Evolutionary conservation across 2,797 vertebrate genomes (phyloP), one percentile per base, ranked within the genome.

Genomic region (Falco columbarius): DNA sequence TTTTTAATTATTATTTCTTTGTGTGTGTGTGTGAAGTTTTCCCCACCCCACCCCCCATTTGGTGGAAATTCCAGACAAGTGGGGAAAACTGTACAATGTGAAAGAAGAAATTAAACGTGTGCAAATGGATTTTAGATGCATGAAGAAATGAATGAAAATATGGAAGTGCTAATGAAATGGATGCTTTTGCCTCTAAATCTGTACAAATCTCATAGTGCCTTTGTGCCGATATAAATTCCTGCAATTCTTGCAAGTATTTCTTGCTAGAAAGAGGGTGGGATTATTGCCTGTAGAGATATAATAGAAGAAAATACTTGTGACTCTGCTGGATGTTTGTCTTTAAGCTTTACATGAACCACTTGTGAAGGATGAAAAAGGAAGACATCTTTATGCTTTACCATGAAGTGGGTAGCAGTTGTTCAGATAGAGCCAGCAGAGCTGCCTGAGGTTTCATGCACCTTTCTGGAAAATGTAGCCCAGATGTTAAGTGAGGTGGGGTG

Each of bases 401-500:
- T 34, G 23, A 21, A 11, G 14, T 1, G 4, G 17, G 44, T 56
- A 24, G 42, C 23, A 7, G 0, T 56, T 27, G 61, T 36, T 32
- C 42, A 34, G 34, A 2, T 9, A 15, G 8, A n/a, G 36, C 40
- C 32, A 26, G 36, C 20, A 4, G 0, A 6, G 61, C 16, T 42
- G 13, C 23, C 1, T 30, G 56, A 20, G 51, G 51, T 19, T 59
- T 42, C 16, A 30, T 21, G 15, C 19, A 23, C 10, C 20, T 34
- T 40, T 16, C 34, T 44, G 27, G 67, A 85, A 19, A 44, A 21
- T 1, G 0, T 7, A 29, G 36, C 40, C 17, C 13, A 18, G 32
- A 9, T 7, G 16, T 24, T 9, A 3, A 1, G 3, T 1, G 34
- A 15, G 29, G 9, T 12, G 38, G 24, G 14, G 34, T 16, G 2